Evolutionary conservation across 2,888 invertebrate species (phyloP), one percentile per base, ranked within the genome.

Genomic region (Hemicrepidius hirtus): DNA sequence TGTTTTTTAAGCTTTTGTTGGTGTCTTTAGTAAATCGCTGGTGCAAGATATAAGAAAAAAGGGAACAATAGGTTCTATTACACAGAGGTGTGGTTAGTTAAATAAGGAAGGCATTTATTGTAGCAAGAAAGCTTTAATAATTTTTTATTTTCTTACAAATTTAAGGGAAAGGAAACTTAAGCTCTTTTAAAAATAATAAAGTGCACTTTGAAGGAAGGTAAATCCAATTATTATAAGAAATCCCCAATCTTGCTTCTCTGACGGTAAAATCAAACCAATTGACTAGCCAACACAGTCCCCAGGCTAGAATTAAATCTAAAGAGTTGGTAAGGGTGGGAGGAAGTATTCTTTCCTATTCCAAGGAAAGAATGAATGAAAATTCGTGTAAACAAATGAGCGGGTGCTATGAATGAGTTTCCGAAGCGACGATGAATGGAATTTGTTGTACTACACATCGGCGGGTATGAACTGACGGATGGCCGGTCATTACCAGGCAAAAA

Each of bases 401-500:
- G 24, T 32, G 24, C 46, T 35, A 64, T 62, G 69, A 62, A 63
- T 63, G 69, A 37, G 18, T 24, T 16, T 62, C 50, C 5, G 32
- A 60, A 13, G 60, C 60, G 60, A 21, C 49, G 13, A 62, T 68
- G 68, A 68, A 68, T 68, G 71, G 71, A 71, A 66, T 71, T 55
- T 57, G 64, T 70, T 55, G 46, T 71, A 71, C 55, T 55, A 71
- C 59, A 55, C 44, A 55, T 50, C 65, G 65, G 55, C 40, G 41
- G 62, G 57, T 57, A 67, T 55, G 72, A 73, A 59, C 66, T 69
- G 68, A 63, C 73, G 65, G 67, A 67, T 65, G 69, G 66, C 49
- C 72, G 75, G 70, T 75, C 70, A 75, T 75, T 75, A 75, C 59
- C 50, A 28, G 37, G 60, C 67, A 67, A 72, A 75, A 75, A 75